phyloP scores from a whole-genome alignment of 2,888 invertebrate species.

The Phoronis australis region DNA sequence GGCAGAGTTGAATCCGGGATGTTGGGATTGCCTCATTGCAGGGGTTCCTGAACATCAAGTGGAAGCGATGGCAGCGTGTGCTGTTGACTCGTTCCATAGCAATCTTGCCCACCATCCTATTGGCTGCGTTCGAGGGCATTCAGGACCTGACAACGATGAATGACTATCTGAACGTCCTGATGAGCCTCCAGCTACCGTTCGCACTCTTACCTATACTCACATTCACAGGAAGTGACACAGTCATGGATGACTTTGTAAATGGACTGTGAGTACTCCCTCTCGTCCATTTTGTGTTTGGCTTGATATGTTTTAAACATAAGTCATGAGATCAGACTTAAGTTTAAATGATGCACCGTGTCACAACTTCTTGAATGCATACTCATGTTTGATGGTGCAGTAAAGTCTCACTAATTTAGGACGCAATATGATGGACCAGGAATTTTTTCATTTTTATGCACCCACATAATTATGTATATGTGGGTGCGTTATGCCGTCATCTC shows the following conservation, averaged over 20 bases:
- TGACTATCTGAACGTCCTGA: slow-evolving; percentile 77
- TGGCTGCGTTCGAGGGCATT: slow-evolving; percentile 55
- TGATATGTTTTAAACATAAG: not conserved
- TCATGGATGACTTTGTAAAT: slow-evolving; percentile 82
- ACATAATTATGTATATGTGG: no score
- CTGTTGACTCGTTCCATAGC: slow-evolving; percentile 78
- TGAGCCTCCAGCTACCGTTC: slow-evolving; percentile 82
- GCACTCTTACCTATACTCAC: slow-evolving; percentile 81
- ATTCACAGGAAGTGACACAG: slow-evolving; percentile 70
- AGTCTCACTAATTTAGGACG: no score
- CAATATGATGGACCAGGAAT: no score
- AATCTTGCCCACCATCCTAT: slow-evolving; percentile 60
- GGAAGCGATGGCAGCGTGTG: slow-evolving; percentile 70
- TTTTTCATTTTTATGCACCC: no score
- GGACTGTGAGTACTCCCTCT: slow-evolving; percentile 27
- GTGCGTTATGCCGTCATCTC: no score
- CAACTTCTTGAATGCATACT: not conserved
- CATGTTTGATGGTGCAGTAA: no score
- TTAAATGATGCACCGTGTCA: no score
- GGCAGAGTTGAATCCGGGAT: no score
- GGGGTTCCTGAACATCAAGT: slow-evolving; percentile 47
- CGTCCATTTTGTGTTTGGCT: not conserved
- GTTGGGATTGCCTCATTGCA: no score
- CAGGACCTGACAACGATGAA: slow-evolving; percentile 74
- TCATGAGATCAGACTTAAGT: no score